A percentile compares a stretch with the other conserved stretches of the same genome.
phyloP scores from a whole-genome alignment of 2,888 invertebrate species.

The Nephrocerus scutellatus region DNA sequence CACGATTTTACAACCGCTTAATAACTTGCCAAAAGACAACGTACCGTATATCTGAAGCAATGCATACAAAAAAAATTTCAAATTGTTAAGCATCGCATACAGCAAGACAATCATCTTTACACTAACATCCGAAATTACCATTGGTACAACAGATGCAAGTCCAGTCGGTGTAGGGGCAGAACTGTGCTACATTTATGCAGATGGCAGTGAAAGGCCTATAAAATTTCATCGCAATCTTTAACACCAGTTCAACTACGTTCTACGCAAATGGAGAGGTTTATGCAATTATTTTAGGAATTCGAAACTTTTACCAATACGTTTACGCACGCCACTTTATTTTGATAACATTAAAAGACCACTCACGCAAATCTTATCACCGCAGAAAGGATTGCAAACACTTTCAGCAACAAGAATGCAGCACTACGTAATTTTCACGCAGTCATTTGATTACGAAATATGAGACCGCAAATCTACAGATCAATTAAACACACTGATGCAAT shows the following conservation, averaged over 20 bases:
- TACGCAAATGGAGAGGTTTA: too few species aligned
- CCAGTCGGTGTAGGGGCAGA: slow-evolving; percentile 29
- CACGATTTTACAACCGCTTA: slow-evolving; percentile 25
- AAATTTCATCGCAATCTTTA: slow-evolving; percentile 32
- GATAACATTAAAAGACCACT: too few species aligned
- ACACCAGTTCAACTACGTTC: too few species aligned
- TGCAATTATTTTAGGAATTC: too few species aligned
- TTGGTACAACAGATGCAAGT: slow-evolving; percentile 25
- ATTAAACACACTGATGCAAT: slow-evolving; percentile 14
- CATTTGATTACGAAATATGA: slow-evolving; percentile 3
- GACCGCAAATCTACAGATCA: slow-evolving; percentile 5
- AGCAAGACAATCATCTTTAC: slow-evolving; percentile 20
- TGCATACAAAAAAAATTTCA: slow-evolving; percentile 23
- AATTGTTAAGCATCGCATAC: slow-evolving; percentile 20
- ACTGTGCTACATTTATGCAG: slow-evolving; percentile 29
- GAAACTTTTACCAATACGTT: too few species aligned
- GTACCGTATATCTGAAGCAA: slow-evolving; percentile 24
- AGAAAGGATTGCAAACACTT: too few species aligned
- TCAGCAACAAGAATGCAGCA: too few species aligned
- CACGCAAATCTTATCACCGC: too few species aligned
- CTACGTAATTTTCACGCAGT: too few species aligned
- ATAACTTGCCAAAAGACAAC: slow-evolving; percentile 25
- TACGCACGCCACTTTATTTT: slow-evolving; percentile 1
- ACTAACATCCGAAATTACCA: slow-evolving; percentile 26
- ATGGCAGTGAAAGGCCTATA: slow-evolving; percentile 37